A percentile compares a stretch with the other conserved stretches of the same genome.
Evolutionary conservation across 2,797 vertebrate species (phyloP).

Genomic region (Paedocypris micromegethes): DNA sequence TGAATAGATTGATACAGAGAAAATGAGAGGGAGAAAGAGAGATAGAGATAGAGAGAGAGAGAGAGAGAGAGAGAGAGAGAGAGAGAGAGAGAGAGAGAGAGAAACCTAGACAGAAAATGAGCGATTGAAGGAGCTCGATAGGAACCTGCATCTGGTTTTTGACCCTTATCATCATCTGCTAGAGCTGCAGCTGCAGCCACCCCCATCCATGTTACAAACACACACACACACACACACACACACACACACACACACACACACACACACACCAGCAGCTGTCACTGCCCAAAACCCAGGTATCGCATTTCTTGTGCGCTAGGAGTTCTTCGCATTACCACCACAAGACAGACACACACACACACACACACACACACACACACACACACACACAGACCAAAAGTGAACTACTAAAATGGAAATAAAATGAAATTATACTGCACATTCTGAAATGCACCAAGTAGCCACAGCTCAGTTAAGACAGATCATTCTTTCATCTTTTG

Average conservation of each 20-base stretch:
- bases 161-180: conserved; percentile 62
- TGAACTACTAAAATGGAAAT: no score
- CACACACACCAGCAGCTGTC: conserved; percentile 63
- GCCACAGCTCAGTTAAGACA: no score
- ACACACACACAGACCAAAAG: background rate
- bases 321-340: conserved; percentile 47
- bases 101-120: background rate
- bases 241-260: conserved; percentile 27
- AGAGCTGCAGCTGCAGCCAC: conserved; percentile 64
- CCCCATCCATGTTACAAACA: conserved; percentile 42
- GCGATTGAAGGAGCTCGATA: conserved; percentile 39
- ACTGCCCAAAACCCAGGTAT: conserved; percentile 59
- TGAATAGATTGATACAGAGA: no score
- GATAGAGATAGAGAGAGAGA: no score
- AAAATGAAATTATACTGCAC: no score
- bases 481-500: no score
- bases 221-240: conserved; percentile 29
- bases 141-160: conserved; percentile 62
- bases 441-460: no score
- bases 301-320: conserved; percentile 58
- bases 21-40: no score
- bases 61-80: no score
- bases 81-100: no score
- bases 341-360: conserved; percentile 34
- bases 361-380: conserved; percentile 40